These are phyloP conservation scores for Bombus pyrosoma DNA, from an alignment of 1,140 invertebrate genomes.

Conservation along the genomic window DNA sequence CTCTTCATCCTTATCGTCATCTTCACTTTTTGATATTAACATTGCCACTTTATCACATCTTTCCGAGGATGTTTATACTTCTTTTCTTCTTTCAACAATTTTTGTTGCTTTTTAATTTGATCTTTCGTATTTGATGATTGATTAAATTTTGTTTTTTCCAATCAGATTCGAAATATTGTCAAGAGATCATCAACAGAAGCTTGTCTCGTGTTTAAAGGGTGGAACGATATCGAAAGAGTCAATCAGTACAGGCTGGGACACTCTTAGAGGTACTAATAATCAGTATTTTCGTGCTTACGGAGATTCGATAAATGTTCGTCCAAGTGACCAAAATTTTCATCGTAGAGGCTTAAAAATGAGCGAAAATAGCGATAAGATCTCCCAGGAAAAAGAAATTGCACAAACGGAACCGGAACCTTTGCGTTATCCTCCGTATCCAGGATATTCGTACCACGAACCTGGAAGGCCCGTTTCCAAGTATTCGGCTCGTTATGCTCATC, in stretches of 20 bases:
- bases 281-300: not conserved
- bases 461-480: constrained; percentile 40
- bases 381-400: not conserved
- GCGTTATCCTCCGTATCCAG: no score
- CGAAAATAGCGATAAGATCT: not conserved
- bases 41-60: constrained; percentile 94
- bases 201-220: constrained; percentile 59
- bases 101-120: constrained; percentile 90
- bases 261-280: not conserved
- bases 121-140: constrained; percentile 83
- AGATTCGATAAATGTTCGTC: constrained; percentile 1
- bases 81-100: constrained; percentile 88
- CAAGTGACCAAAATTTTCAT: not conserved
- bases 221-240: constrained; percentile 65
- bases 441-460: not conserved
- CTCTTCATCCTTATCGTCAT: constrained; percentile 85
- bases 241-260: constrained; percentile 60
- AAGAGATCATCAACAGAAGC: constrained; percentile 12
- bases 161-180: not conserved
- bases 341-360: not conserved
- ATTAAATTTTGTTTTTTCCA: not conserved
- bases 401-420: not conserved
- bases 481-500: constrained; percentile 46
- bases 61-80: constrained; percentile 91
- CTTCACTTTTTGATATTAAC: constrained; percentile 90